A percentile compares a stretch with the other conserved stretches of the same genome.
Conservation (phyloP, 2,797 vertebrate species). For the Xenentodon cancila region DNA sequence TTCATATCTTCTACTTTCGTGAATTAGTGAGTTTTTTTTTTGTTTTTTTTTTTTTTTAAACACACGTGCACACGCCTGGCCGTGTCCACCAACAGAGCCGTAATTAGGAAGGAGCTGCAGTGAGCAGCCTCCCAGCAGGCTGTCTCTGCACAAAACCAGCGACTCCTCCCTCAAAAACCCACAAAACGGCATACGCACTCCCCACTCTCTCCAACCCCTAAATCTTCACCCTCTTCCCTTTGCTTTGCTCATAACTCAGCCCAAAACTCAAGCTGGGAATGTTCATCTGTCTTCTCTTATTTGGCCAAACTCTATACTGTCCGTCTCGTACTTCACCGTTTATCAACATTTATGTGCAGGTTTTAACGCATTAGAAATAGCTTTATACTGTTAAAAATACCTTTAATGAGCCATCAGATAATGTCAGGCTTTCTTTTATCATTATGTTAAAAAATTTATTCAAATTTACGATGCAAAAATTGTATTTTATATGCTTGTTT, state of each 20-base stretch:
- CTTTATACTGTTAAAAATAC: too few relatives aligned
- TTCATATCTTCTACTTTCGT: constrained; percentile 33
- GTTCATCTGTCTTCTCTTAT: constrained; percentile 54
- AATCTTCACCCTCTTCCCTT: constrained; percentile 54
- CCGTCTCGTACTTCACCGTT: neutral
- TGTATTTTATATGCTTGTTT: too few relatives aligned
- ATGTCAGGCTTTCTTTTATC: neutral
- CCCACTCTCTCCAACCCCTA: constrained; percentile 57
- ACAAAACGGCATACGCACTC: constrained; percentile 57
- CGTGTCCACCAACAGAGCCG: constrained; percentile 68
- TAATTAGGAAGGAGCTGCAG: constrained; percentile 77
- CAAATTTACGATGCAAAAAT: too few relatives aligned
- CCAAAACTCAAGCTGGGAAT: constrained; percentile 61
- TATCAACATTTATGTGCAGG: constrained; percentile 1
- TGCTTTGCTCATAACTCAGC: constrained; percentile 34
- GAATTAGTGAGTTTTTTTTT: constrained; percentile 37
- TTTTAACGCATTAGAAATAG: neutral
- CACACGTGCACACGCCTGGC: constrained; percentile 69
- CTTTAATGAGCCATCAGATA: neutral
- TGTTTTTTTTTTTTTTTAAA: constrained; percentile 22
- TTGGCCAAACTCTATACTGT: constrained; percentile 8
- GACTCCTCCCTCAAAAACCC: constrained; percentile 72
- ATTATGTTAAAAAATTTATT: neutral
- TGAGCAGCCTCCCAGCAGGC: constrained; percentile 55
- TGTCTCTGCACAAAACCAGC: constrained; percentile 68